Evolutionary conservation across 2,797 vertebrate species (phyloP).

Genomic region (Helarctos malayanus): DNA sequence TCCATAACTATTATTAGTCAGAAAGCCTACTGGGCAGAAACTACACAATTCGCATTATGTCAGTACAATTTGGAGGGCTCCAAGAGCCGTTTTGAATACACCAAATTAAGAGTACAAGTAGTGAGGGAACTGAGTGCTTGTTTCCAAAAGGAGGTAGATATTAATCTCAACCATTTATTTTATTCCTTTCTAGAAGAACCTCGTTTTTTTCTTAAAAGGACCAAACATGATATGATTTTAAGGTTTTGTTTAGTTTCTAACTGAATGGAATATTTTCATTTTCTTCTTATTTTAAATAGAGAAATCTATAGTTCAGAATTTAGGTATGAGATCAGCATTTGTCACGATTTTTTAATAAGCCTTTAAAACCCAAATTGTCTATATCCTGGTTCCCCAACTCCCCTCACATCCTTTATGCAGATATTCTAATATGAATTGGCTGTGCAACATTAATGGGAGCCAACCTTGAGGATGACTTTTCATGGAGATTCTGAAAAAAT

Average conservation of each 20-base stretch:
- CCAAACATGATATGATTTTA: background rate
- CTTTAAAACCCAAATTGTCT: background rate
- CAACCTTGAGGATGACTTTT: background rate
- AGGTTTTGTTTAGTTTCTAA: background rate
- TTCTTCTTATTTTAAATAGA: background rate
- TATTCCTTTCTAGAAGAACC: background rate
- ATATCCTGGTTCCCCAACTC: background rate
- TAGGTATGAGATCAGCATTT: background rate
- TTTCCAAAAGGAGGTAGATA: background rate
- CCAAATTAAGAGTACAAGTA: background rate
- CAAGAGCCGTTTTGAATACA: background rate
- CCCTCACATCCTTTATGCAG: background rate
- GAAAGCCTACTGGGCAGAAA: background rate
- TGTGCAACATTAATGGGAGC: background rate
- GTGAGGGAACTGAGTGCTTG: background rate
- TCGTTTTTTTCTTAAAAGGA: background rate
- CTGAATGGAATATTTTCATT: background rate
- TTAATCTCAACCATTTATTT: background rate
- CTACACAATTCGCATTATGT: background rate
- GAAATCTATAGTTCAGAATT: background rate
- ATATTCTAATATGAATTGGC: background rate
- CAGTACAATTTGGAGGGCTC: background rate
- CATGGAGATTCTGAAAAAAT: conserved; percentile 16
- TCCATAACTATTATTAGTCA: background rate
- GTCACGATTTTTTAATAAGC: background rate